These are phyloP conservation scores for Drosophila picticornis DNA, from an alignment of 2,888 invertebrate species.

Conservation along the genomic window DNA sequence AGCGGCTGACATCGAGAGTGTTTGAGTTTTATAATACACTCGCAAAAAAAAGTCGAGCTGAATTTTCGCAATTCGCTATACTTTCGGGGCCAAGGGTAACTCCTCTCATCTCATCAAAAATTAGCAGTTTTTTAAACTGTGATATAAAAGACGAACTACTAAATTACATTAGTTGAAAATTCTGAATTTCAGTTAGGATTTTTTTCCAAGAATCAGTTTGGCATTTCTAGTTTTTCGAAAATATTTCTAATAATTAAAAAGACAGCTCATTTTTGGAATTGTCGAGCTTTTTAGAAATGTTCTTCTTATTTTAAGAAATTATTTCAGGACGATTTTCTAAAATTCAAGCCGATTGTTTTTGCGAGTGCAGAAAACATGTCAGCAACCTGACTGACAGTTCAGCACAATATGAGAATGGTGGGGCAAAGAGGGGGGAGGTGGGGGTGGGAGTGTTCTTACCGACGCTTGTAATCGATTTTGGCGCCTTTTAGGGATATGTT, in stretches of 20 bases:
- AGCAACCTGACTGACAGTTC: not conserved
- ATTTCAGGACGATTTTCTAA: not conserved
- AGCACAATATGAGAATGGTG: not conserved
- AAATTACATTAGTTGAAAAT: not conserved
- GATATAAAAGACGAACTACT: too few species aligned
- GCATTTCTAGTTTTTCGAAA: not conserved
- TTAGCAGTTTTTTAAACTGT: not conserved
- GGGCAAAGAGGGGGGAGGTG: not conserved
- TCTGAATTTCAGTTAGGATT: not conserved
- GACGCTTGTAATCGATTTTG: constrained; percentile 86
- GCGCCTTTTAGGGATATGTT: constrained; percentile 89
- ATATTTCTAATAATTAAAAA: not conserved
- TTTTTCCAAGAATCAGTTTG: not conserved
- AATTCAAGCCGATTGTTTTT: not conserved
- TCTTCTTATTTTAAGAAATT: not conserved
- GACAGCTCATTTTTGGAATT: not conserved
- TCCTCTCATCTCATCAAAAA: not conserved
- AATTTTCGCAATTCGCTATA: not conserved
- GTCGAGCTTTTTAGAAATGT: not conserved
- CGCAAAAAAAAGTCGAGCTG: not conserved
- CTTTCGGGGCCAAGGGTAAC: not conserved
- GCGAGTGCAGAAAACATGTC: not conserved
- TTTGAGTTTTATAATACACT: not conserved
- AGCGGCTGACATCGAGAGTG: not conserved
- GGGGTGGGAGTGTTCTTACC: constrained; percentile 66